Base-by-base conservation (phyloP, 2,113 vertebrate genomes). In the Brevimyrus niger region DNA sequence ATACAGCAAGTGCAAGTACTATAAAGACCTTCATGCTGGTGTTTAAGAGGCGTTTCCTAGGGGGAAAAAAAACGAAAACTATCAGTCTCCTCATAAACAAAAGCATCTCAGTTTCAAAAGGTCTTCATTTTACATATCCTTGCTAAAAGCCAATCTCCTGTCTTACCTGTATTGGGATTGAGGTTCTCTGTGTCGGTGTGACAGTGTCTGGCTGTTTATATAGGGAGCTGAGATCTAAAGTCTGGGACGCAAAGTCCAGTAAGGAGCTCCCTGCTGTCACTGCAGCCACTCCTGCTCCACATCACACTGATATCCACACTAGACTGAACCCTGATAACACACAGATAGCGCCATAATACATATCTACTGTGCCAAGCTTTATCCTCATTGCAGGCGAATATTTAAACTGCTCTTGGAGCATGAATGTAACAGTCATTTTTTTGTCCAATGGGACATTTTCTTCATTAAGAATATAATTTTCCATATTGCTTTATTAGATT, bases 1-100 rank as follows among this genome's bases (percentile, higher is more conserved):
- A 93, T 88, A 91, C 88, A 8, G 93, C 94, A 1, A 95, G 89
- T 88, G 91, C 89, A 86, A 94, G 90, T 38, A 95, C 91, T 89
- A 58, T 93, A 21, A 95, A 90, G 3, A 88, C 35, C 61, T 90
- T 90, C 88, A 89, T 89, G 46, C 15, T 21, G 53, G 48, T 13
- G 2, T 15, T 42, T 90, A 76, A 51, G 55, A 91, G n/a, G 27
- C 0, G 3, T 13, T 69, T 88, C 90, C 90, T 91, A n/a, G 5
- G 48, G 17, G 1, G 83, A 47, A 89, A 23, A 58, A 88, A 55
- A 90, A 42, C 3, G 42, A 42, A 46, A 27, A 73, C 27, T 47
- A 90, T 55, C 8, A 82, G 9, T 13, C 0, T 65, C 46, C 44
- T 35, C 50, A 6, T 58, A 2, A 61, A 50, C 9, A 53, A 42